These are phyloP conservation scores for Xyliphius kryptos DNA, from an alignment of 2,113 vertebrate genomes.

Conservation along the genomic window DNA sequence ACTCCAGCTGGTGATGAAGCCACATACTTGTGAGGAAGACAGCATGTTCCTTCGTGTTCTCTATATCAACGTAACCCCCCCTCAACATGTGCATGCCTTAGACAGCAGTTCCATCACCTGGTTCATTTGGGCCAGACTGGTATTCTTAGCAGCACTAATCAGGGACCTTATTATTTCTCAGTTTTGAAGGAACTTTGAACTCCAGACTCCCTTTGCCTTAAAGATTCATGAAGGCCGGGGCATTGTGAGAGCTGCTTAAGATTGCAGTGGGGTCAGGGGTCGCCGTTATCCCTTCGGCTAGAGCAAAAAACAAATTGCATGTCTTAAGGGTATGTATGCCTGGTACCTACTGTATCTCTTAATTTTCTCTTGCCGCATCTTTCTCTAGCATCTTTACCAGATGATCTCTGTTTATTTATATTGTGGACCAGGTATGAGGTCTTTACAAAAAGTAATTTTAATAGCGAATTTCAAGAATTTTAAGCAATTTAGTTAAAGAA, in stretches of 20 bases:
- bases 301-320: conserved; percentile 60
- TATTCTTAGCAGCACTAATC: conserved; percentile 64
- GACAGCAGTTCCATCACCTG: conserved; percentile 36
- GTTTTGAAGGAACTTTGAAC: conserved; percentile 64
- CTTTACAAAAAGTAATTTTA: too few species aligned
- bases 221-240: conserved; percentile 63
- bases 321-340: conserved; percentile 47
- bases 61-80: too few species aligned
- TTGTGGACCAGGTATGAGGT: too few species aligned
- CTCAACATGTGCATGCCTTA: conserved; percentile 48
- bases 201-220: conserved; percentile 55
- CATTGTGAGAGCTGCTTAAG: conserved; percentile 50
- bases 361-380: too few species aligned
- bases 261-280: conserved; percentile 58
- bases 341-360: conserved; percentile 29
- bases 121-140: conserved; percentile 39
- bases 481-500: too few species aligned
- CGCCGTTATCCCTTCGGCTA: conserved; percentile 56
- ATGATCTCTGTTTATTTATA: too few species aligned
- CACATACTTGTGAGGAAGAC: too few species aligned
- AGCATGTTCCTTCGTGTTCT: too few species aligned
- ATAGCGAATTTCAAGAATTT: too few species aligned
- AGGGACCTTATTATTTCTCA: conserved; percentile 63
- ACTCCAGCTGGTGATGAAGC: too few species aligned
- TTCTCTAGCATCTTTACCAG: too few species aligned